Evolutionary conservation across 2,113 vertebrate species (phyloP).

Genomic region (Phylloscopus trochilus): DNA sequence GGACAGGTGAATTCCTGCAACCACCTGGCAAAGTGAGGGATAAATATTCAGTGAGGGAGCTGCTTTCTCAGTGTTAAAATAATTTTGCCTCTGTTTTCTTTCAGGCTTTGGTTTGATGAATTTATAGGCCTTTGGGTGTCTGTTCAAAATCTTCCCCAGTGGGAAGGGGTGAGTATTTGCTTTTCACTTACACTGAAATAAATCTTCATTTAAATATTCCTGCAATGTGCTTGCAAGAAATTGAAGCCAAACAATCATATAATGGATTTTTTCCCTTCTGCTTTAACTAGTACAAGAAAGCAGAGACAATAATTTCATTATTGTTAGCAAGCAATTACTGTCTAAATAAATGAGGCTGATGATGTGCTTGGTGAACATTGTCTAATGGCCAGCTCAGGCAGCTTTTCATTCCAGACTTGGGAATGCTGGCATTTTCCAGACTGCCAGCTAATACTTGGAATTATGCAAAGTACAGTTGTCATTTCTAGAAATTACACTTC

Average conservation of each 20-base stretch:
- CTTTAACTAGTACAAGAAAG: not conserved
- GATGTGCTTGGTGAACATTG: not conserved
- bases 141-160: conserved; percentile 96
- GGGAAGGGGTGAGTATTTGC: conserved; percentile 90
- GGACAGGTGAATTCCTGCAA: not conserved
- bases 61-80: not conserved
- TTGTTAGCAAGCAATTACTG: not conserved
- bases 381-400: not conserved
- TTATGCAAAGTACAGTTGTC: not conserved
- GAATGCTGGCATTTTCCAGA: not conserved
- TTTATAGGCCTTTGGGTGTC: conserved; percentile 93
- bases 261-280: not conserved
- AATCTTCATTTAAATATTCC: not conserved
- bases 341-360: not conserved
- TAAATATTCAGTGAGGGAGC: not conserved
- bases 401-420: not conserved
- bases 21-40: not conserved
- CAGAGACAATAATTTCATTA: not conserved
- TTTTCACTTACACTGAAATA: not conserved
- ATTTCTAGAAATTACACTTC: not conserved
- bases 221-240: not conserved
- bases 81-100: conserved; percentile 45
- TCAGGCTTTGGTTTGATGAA: conserved; percentile 97
- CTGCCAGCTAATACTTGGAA: not conserved
- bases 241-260: not conserved